Evolutionary conservation across 1,140 invertebrate genomes (phyloP), one percentile per base, ranked within the genome.

Genomic region (Pseudoatta argentina): DNA sequence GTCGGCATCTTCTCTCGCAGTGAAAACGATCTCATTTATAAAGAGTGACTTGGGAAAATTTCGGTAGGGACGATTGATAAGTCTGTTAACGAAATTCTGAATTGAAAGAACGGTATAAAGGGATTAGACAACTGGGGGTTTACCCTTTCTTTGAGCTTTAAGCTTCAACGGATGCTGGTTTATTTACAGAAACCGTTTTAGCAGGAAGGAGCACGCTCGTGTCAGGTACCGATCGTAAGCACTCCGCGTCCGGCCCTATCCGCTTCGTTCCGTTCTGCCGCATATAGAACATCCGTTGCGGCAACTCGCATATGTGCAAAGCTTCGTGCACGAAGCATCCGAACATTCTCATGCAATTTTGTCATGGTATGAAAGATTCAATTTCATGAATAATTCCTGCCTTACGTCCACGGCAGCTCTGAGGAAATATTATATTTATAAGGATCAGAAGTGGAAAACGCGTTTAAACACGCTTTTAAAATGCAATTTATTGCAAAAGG

Each of bases 241-340:
- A 53, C 72, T 61, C 8, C 76, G 87, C 92, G 90, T 92, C 92
- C 92, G 92, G 92, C 88, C 66, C 75, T 82, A 27, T 83, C 55
- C 67, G 79, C 39, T 82, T 53, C 79, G 79, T 75, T 83, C 69
- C 79, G 67, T 83, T 83, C 79, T 73, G 79, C 91, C 91, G 87
- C 90, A 90, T 92, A 92, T 91, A 92, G 90, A 92, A 92, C 90
- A 91, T 91, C 91, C 92, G 92, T 83, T 90, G 30, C 69, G 30
- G 18, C 59, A 10, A 27, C 77, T 75, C 69, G 57, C 67, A 27
- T 24, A 51, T 63, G 66, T 66, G 63, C 75, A 21, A 24, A 77
- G 34, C 48, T 57, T 57, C 27, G 12, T n/a, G 57, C 81, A 5
- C 77, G 48, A 57, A 10, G 48, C 59, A 8, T 27, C n/a, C 24